Evolutionary conservation across 2,113 vertebrate species (phyloP).

Genomic region (Otocyon megalotis): DNA sequence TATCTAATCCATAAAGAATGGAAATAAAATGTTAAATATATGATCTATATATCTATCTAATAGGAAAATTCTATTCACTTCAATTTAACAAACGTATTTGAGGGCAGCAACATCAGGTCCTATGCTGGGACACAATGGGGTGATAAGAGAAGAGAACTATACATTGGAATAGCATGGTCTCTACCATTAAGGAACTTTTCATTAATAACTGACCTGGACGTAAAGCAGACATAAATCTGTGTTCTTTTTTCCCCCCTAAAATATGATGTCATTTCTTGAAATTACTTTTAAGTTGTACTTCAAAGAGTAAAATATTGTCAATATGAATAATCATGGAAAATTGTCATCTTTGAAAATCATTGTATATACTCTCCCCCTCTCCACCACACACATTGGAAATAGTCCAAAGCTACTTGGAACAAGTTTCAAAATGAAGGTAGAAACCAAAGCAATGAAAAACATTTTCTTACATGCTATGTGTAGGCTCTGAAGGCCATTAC

Average conservation of each 20-base stretch:
- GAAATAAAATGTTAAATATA: slow-evolving; percentile 27
- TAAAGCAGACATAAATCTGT: neutral
- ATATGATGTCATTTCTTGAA: neutral
- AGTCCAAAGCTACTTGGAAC: neutral
- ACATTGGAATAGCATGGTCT: neutral
- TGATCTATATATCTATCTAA: neutral
- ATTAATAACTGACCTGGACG: neutral
- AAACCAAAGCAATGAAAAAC: neutral
- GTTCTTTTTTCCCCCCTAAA: neutral
- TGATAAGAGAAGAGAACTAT: neutral
- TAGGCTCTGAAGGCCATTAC: neutral
- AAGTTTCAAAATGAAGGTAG: neutral
- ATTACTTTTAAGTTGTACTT: slow-evolving; percentile 33
- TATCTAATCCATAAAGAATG: slow-evolving; percentile 44
- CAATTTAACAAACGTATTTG: neutral
- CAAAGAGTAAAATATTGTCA: neutral
- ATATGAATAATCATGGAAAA: neutral
- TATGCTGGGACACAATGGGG: neutral
- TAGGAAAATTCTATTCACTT: neutral
- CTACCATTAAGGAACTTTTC: neutral
- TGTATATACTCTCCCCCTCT: too few relatives aligned
- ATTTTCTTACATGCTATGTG: neutral
- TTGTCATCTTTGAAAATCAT: neutral
- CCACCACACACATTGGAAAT: neutral
- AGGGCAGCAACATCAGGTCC: neutral